Evolutionary conservation across 2,797 vertebrate genomes (phyloP).

Genomic region (Choloepus didactylus): DNA sequence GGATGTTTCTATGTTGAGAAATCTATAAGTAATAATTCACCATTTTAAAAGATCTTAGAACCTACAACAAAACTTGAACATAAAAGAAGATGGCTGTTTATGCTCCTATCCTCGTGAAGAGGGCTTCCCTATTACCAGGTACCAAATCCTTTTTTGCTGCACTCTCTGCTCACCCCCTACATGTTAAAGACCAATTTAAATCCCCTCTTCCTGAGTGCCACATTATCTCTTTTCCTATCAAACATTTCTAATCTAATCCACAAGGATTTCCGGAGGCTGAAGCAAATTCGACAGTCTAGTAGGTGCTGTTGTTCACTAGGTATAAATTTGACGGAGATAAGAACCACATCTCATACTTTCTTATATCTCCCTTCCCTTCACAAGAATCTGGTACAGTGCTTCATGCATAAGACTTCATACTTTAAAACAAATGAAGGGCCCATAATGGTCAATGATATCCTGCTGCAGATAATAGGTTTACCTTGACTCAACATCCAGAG

Average conservation of each 20-base stretch:
- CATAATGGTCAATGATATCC: background rate
- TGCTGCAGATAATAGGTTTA: background rate
- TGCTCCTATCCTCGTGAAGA: too few relatives aligned
- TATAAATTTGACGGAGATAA: background rate
- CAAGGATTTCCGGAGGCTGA: background rate
- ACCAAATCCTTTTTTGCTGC: too few relatives aligned
- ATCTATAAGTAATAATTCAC: too few relatives aligned
- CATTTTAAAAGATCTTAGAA: too few relatives aligned
- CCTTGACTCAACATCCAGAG: background rate
- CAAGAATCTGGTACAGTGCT: background rate
- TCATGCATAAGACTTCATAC: background rate
- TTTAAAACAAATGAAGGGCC: background rate
- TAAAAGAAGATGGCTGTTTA: too few relatives aligned
- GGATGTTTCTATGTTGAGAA: background rate
- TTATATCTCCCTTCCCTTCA: background rate
- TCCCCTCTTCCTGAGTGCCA: background rate
- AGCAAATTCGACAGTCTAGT: rapidly evolving
- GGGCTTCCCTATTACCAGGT: too few relatives aligned
- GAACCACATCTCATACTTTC: background rate
- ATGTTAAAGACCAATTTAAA: background rate
- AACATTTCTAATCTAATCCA: background rate
- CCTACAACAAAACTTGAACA: too few relatives aligned
- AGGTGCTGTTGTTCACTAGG: too few relatives aligned
- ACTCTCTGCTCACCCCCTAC: background rate
- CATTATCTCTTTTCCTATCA: background rate